Percentiles rank a stretch among this genome's conserved stretches.
Conservation (phyloP, 2,113 vertebrate genomes). For the Pseudopodoces humilis region DNA sequence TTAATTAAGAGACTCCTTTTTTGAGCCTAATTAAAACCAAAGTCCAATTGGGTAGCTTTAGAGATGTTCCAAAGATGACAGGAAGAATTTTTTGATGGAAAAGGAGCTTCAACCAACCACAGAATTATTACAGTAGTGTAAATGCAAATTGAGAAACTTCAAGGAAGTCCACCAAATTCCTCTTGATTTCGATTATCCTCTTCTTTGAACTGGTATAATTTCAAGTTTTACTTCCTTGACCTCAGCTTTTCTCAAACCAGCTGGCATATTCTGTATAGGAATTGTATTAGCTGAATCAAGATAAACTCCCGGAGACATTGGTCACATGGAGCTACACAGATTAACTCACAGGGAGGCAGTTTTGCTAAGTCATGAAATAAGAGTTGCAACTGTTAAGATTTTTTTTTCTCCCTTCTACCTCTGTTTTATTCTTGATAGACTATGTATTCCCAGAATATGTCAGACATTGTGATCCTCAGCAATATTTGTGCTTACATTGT, state of each 20-base stretch:
- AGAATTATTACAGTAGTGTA: not conserved
- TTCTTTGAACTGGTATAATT: not conserved
- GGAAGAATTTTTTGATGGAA: not conserved
- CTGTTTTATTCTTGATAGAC: not conserved
- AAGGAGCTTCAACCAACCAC: not conserved
- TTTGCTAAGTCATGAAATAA: not conserved
- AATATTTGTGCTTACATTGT: not conserved
- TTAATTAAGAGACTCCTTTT: constrained; percentile 24
- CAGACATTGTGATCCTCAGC: not conserved
- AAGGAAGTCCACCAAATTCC: not conserved
- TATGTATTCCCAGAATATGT: not conserved
- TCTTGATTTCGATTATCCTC: constrained; percentile 11
- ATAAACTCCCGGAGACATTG: not conserved
- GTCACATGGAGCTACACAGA: not conserved
- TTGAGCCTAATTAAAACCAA: constrained; percentile 9
- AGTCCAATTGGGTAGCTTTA: constrained; percentile 3
- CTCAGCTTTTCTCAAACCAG: not conserved
- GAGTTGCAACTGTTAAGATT: not conserved
- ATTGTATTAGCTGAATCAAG: not conserved
- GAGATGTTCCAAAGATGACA: not conserved
- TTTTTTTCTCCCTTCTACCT: not conserved
- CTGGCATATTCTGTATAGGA: not conserved
- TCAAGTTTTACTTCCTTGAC: not conserved
- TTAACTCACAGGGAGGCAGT: not conserved
- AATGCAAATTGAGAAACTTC: not conserved